phyloP scores from a whole-genome alignment of 1,140 invertebrate species.

The Polypedilum pembai region DNA sequence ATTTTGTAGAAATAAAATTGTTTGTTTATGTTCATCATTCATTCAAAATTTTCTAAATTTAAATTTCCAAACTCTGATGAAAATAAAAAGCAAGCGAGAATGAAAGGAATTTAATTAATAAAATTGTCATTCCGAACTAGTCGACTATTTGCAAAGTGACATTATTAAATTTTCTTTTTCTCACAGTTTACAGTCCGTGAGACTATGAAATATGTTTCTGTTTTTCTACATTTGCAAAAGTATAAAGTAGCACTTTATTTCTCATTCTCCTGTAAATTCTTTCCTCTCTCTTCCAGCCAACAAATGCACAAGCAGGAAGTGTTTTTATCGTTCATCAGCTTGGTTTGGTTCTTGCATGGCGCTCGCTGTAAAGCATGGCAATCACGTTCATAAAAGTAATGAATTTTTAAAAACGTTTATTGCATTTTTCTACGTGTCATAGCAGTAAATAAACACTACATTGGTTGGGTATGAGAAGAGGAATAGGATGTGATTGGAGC shows the following conservation, averaged over 20 bases:
- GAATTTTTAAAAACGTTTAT: constrained; percentile 19
- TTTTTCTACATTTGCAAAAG: not conserved
- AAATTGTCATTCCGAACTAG: not conserved
- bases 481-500: not conserved
- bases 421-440: constrained; percentile 17
- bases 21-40: no score
- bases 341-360: no score
- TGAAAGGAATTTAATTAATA: constrained; percentile 2
- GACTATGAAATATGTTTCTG: not conserved
- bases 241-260: not conserved
- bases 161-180: not conserved
- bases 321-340: constrained; percentile 2
- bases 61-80: no score
- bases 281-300: not conserved
- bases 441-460: not conserved
- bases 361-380: not conserved
- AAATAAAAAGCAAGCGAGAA: not conserved
- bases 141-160: not conserved
- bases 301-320: not conserved
- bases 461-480: not conserved
- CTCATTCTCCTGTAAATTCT: not conserved
- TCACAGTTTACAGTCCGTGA: not conserved
- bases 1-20: no score
- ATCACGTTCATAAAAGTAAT: constrained; percentile 13
- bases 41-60: no score